phyloP scores from a whole-genome alignment of 2,888 invertebrate genomes.

The Volucella zonaria region DNA sequence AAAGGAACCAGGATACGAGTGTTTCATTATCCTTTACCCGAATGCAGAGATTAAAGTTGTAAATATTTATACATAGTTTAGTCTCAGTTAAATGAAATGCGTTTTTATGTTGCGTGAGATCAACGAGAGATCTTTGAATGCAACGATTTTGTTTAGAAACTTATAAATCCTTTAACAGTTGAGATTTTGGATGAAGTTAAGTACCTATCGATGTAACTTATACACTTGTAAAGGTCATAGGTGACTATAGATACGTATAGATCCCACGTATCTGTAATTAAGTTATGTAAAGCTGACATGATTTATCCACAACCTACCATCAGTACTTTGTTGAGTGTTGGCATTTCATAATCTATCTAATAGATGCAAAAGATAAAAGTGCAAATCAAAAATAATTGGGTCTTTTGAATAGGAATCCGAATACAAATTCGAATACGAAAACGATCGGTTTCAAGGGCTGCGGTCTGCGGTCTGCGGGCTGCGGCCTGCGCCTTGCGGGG shows the following conservation, averaged over 20 bases:
- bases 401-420: slow-evolving; percentile 41
- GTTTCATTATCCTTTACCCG: slow-evolving; percentile 54
- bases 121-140: slow-evolving; percentile 42
- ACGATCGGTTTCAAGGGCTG: neutral
- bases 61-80: slow-evolving; percentile 54
- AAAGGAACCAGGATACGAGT: slow-evolving; percentile 40
- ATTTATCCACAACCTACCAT: slow-evolving; percentile 43
- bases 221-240: neutral
- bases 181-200: slow-evolving; percentile 2
- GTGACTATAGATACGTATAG: slow-evolving; percentile 38
- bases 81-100: neutral
- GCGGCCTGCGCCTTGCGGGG: neutral
- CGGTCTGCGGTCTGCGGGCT: neutral
- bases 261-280: slow-evolving; percentile 40
- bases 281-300: slow-evolving; percentile 53
- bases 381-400: slow-evolving; percentile 62
- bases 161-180: slow-evolving; percentile 67
- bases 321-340: neutral
- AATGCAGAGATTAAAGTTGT: slow-evolving; percentile 17
- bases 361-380: slow-evolving; percentile 49
- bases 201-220: slow-evolving; percentile 7
- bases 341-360: slow-evolving; percentile 49
- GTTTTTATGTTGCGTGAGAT: neutral
- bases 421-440: neutral
- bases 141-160: slow-evolving; percentile 50